phyloP scores from a whole-genome alignment of 2,797 vertebrate species.

The Sebastes cheni region DNA sequence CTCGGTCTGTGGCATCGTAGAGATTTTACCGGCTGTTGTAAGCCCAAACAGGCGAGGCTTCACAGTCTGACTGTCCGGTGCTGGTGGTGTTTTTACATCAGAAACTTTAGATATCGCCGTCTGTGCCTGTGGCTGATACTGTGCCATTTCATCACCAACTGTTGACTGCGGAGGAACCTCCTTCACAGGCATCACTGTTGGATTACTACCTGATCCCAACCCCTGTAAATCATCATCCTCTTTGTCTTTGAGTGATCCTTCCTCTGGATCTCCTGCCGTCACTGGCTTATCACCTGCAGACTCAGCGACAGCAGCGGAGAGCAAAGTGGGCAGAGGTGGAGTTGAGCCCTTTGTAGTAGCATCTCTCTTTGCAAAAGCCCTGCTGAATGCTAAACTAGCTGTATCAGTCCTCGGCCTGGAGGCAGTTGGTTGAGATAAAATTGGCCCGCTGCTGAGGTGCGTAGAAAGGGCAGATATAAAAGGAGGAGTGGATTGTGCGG shows the following conservation, averaged over 20 bases:
- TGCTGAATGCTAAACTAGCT: constrained; percentile 36
- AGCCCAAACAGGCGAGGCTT: constrained; percentile 36
- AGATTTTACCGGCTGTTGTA: constrained; percentile 36
- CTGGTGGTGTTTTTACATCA: constrained; percentile 22
- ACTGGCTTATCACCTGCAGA: constrained; percentile 23
- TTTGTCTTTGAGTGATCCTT: constrained; percentile 28
- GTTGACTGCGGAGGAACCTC: constrained; percentile 41
- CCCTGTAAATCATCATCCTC: constrained; percentile 52
- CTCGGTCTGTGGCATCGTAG: constrained; percentile 30
- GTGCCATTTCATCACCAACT: constrained; percentile 49
- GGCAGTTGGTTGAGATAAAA: constrained; percentile 45
- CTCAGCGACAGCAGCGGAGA: constrained; percentile 24
- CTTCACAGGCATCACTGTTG: constrained; percentile 19
- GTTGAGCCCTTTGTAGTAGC: constrained; percentile 44
- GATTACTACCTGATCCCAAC: constrained; percentile 62
- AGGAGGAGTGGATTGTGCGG: constrained; percentile 34
- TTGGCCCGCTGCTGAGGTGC: constrained; percentile 46
- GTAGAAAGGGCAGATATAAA: constrained; percentile 37
- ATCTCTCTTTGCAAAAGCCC: constrained; percentile 29
- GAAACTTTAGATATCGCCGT: constrained; percentile 46
- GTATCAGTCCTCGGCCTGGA: constrained; percentile 62
- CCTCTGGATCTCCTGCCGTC: not conserved
- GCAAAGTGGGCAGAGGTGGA: constrained; percentile 31
- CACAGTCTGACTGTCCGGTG: constrained; percentile 14
- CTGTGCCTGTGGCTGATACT: constrained; percentile 67